A percentile compares a stretch with the other conserved stretches of the same genome.
These are phyloP conservation scores for Drosophila diplacantha DNA, from an alignment of 2,888 invertebrate genomes.

Conservation along the genomic window DNA sequence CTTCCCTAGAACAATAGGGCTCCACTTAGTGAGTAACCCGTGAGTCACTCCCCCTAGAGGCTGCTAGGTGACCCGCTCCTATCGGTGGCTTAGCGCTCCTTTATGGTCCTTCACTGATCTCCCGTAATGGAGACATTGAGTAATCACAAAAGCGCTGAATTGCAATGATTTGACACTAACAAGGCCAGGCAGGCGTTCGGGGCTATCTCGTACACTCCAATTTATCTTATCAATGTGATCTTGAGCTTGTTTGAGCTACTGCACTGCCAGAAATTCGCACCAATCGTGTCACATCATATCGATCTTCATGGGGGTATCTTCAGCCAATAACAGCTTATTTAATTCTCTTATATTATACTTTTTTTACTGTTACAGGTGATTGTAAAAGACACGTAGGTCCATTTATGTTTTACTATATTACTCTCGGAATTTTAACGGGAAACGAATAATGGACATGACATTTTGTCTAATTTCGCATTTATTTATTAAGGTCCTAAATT, in stretches of 20 bases:
- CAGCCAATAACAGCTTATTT: neutral
- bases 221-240: slow-evolving; percentile 70
- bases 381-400: neutral
- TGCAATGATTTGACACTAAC: slow-evolving; percentile 54
- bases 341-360: neutral
- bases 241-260: slow-evolving; percentile 46
- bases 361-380: neutral
- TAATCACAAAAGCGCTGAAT: slow-evolving; percentile 34
- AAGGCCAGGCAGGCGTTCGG: neutral
- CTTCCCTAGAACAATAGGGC: slow-evolving; percentile 50
- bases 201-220: slow-evolving; percentile 44
- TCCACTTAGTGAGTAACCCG: slow-evolving; percentile 26
- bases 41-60: slow-evolving; percentile 19
- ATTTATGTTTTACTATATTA: neutral
- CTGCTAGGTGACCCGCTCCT: slow-evolving; percentile 27
- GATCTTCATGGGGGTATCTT: neutral
- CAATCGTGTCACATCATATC: neutral
- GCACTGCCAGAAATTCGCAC: slow-evolving; percentile 40
- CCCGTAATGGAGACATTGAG: no score
- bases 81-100: slow-evolving; percentile 10
- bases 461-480: neutral
- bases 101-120: slow-evolving; percentile 6
- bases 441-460: neutral
- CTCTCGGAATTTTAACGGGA: neutral
- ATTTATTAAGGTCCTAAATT: neutral